Percentiles rank a stretch among this genome's conserved stretches.
Evolutionary conservation across 2,113 vertebrate species (phyloP).

Genomic region (Ellobius talpinus): DNA sequence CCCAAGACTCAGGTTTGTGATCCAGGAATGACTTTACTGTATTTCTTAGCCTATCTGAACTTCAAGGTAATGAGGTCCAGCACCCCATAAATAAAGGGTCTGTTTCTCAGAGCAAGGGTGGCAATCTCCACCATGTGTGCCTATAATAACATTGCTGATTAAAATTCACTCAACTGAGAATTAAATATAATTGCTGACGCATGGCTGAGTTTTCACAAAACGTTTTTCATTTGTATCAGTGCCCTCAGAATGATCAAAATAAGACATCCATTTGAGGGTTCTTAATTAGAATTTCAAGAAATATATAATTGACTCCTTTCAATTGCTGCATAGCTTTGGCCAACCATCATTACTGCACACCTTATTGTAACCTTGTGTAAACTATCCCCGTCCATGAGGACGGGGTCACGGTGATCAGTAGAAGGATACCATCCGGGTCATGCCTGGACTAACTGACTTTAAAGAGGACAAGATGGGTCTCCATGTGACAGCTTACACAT

Average conservation of each 20-base stretch:
- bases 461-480: fast-evolving
- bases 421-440: not conserved
- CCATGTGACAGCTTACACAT: not conserved
- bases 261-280: constrained; percentile 72
- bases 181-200: constrained; percentile 69
- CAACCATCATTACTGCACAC: fast-evolving
- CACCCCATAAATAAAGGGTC: not conserved
- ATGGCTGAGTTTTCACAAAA: constrained; percentile 38
- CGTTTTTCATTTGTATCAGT: constrained; percentile 68
- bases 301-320: constrained; percentile 42
- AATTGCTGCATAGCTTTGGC: not conserved
- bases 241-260: constrained; percentile 73
- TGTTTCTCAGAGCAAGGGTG: not conserved
- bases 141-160: constrained; percentile 42
- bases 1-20: not conserved
- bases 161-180: constrained; percentile 65
- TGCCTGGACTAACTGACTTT: not conserved
- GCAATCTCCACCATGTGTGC: not conserved
- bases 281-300: constrained; percentile 45
- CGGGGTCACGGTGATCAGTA: fast-evolving
- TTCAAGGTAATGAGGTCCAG: not conserved
- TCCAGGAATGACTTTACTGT: not conserved
- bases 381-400: fast-evolving
- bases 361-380: not conserved
- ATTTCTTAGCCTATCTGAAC: not conserved